phyloP scores from a whole-genome alignment of 23 tunicate genomes.

The Styela clava region DNA sequence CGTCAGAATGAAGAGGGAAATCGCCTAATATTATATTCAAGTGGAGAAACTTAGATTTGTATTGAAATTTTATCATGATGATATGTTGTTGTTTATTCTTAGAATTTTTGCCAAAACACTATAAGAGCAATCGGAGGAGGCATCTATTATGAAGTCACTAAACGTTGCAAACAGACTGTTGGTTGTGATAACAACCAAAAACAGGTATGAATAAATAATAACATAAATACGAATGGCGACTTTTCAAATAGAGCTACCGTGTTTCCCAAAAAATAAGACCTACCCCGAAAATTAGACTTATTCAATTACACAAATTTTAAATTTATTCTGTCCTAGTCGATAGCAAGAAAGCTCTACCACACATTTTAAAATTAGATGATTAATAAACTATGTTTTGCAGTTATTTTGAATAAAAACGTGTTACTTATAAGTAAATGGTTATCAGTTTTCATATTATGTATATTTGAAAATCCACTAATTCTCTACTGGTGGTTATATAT shows the following conservation, averaged over 20 bases:
- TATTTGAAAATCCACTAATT: too few species aligned
- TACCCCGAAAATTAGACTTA: background rate
- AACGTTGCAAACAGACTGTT: constrained; percentile 77
- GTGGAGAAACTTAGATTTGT: too few species aligned
- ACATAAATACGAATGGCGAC: too few species aligned
- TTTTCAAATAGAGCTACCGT: too few species aligned
- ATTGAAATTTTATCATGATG: too few species aligned
- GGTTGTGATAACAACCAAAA: constrained; percentile 80
- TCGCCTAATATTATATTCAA: background rate
- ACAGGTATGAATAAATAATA: constrained; percentile 36
- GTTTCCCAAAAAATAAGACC: background rate
- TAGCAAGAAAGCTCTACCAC: background rate
- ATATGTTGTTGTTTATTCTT: background rate
- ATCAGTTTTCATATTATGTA: too few species aligned
- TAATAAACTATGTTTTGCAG: background rate
- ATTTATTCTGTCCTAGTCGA: background rate
- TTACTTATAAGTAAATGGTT: too few species aligned
- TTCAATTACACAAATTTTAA: background rate
- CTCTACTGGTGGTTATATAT: too few species aligned
- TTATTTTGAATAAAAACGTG: too few species aligned
- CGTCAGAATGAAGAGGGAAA: background rate
- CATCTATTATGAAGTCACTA: constrained; percentile 39
- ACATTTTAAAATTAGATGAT: background rate
- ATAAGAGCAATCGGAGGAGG: constrained; percentile 49
- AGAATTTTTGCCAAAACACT: constrained; percentile 78